Evolutionary conservation across 2,888 invertebrate genomes (phyloP), one percentile per base, ranked within the genome.

Genomic region (Apamea anceps): DNA sequence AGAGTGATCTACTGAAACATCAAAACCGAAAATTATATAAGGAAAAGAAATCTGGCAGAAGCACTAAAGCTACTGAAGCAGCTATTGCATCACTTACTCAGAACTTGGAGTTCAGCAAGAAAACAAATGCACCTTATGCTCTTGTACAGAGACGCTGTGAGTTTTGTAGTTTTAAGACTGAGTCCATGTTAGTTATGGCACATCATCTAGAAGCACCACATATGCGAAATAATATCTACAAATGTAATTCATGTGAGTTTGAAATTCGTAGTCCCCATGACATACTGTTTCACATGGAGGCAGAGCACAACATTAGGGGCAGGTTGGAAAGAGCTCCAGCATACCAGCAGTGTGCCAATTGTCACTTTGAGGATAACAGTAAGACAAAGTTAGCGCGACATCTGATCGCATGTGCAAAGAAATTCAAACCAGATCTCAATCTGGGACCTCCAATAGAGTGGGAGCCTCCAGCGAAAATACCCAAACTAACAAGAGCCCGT

Each of bases 391-490:
- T 99, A 90, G 98, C 98, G 0, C 97, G 99, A 76, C 99, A 99
- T 97, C 97, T 98, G 90, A 98, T 99, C 77, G 98, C 99, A 15
- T 99, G 99, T 95, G 98, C 98, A 81, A 99, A 99, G 94, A 99
- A 99, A 94, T 99, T 99, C 95, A 98, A 99, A 94, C 98, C 99
- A 0, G 99, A 99, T 90, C 97, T 98, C 82, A 99, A 99, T 95
- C 96, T 98, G 87, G 98, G 98, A 86, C 99, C 99, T 3, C 99
- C 99, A 2, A 96, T 98, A 6, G 99, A 99, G 92, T 99, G 99
- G 98, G 99, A 99, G 92, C 99, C 99, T 7, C 99, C 99, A 6
- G 99, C 99, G 21, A 99, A 99, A 95, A 99, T 99, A 95, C 99
- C 99, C 81, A 98, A 98, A 95, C 88, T 97, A 84, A 94, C 95